Percentiles rank a stretch among this genome's conserved stretches.
phyloP scores from a whole-genome alignment of 1,140 invertebrate species.

The Conus betulinus region DNA sequence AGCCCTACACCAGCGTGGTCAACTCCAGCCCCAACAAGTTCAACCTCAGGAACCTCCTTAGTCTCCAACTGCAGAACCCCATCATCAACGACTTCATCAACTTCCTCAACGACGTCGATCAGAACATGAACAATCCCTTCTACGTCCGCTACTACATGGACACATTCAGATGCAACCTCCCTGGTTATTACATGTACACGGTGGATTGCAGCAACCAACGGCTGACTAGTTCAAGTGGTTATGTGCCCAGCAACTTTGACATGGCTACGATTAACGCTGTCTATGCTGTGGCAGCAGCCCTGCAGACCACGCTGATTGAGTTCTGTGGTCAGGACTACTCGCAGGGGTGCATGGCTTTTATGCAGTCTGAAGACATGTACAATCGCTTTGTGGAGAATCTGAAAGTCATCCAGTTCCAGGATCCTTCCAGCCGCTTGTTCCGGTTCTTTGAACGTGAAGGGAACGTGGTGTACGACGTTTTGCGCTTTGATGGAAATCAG shows the following conservation, averaged over 20 bases:
- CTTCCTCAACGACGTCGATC: slow-evolving; percentile 43
- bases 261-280: slow-evolving; percentile 69
- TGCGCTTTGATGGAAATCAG: slow-evolving; percentile 50
- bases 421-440: slow-evolving; percentile 51
- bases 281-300: slow-evolving; percentile 59
- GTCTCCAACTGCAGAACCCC: slow-evolving; percentile 53
- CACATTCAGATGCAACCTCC: slow-evolving; percentile 64
- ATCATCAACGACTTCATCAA: slow-evolving; percentile 41
- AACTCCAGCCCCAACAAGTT: not conserved
- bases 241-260: slow-evolving; percentile 51
- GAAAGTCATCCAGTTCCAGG: slow-evolving; percentile 50
- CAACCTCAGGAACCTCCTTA: slow-evolving; percentile 50
- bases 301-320: slow-evolving; percentile 59
- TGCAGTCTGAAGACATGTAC: slow-evolving; percentile 46
- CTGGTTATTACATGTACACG: slow-evolving; percentile 50
- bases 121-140: slow-evolving; percentile 47
- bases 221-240: slow-evolving; percentile 37
- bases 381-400: slow-evolving; percentile 56
- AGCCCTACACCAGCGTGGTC: slow-evolving; percentile 52
- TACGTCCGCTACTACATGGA: slow-evolving; percentile 65
- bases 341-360: slow-evolving; percentile 54
- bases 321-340: slow-evolving; percentile 63
- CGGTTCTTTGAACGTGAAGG: slow-evolving; percentile 61
- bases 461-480: slow-evolving; percentile 58
- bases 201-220: not conserved